Percentiles rank a stretch among this genome's conserved stretches.
These are phyloP conservation scores for Orchestes rusci DNA, from an alignment of 2,888 invertebrate species.

Conservation along the genomic window DNA sequence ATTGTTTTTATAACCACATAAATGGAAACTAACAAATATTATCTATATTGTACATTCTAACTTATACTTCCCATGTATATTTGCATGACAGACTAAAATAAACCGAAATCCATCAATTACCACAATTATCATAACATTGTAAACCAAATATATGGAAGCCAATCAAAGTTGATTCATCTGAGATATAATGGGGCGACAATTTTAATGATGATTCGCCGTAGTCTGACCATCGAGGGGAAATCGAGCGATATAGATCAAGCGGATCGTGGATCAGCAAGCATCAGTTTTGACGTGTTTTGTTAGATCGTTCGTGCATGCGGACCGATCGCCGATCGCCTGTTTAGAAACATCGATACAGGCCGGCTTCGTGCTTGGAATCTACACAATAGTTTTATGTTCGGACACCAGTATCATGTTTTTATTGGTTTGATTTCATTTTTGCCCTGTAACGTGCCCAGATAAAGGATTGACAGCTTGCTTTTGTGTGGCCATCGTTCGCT, in stretches of 20 bases:
- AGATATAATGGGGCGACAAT: constrained; percentile 14
- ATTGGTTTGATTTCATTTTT: constrained; percentile 20
- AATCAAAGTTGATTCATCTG: constrained; percentile 14
- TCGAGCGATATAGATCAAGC: constrained; percentile 12
- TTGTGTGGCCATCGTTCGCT: too few relatives aligned
- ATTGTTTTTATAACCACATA: too few relatives aligned
- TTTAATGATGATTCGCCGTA: constrained; percentile 16
- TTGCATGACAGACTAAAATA: too few relatives aligned
- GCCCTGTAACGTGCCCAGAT: background rate
- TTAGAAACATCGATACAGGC: constrained; percentile 35
- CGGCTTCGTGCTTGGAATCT: constrained; percentile 39
- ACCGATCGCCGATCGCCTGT: constrained; percentile 39
- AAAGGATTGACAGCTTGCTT: too few relatives aligned
- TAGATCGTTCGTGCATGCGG: constrained; percentile 36
- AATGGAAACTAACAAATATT: too few relatives aligned
- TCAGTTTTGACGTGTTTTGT: constrained; percentile 29
- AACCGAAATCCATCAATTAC: too few relatives aligned
- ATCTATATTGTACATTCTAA: too few relatives aligned
- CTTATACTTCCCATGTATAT: too few relatives aligned
- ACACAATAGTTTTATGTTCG: constrained; percentile 18
- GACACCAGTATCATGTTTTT: constrained; percentile 16
- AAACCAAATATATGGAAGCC: too few relatives aligned
- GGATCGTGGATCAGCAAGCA: too few relatives aligned
- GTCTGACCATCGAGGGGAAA: constrained; percentile 19
- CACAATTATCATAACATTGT: too few relatives aligned